These are phyloP conservation scores for Drosophila nikananu DNA, from an alignment of 1,140 invertebrate genomes.

Conservation along the genomic window DNA sequence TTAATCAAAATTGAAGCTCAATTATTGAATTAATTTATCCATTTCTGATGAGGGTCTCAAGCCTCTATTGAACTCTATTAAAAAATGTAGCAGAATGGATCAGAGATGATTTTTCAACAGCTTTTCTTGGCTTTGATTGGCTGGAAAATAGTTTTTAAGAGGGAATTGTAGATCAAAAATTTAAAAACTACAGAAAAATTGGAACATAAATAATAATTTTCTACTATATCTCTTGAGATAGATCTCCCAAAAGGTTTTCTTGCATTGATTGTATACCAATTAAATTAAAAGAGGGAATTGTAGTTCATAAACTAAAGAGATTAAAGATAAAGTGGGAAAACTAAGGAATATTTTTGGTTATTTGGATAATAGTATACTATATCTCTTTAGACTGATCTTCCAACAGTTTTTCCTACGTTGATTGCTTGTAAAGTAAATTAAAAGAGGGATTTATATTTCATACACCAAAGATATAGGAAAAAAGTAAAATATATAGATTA, in stretches of 20 bases:
- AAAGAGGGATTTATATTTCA: background rate
- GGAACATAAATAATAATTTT: background rate
- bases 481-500: background rate
- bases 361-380: too few species aligned
- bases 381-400: background rate
- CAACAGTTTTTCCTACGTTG: too few species aligned
- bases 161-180: background rate
- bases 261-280: too few species aligned
- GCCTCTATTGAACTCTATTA: conserved; percentile 28
- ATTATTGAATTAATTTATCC: conserved; percentile 24
- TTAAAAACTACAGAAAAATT: background rate
- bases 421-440: too few species aligned
- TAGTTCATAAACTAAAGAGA: too few species aligned
- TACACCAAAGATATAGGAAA: too few species aligned
- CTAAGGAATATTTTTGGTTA: background rate
- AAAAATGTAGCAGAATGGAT: background rate
- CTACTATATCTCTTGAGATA: background rate
- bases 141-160: background rate
- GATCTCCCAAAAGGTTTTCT: too few species aligned
- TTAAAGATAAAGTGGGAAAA: too few species aligned
- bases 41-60: conserved; percentile 16
- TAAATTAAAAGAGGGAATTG: too few species aligned
- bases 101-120: background rate
- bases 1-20: conserved; percentile 14
- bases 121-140: background rate